Conservation (phyloP, 1,140 invertebrate genomes). For the Glossosoma conforme region DNA sequence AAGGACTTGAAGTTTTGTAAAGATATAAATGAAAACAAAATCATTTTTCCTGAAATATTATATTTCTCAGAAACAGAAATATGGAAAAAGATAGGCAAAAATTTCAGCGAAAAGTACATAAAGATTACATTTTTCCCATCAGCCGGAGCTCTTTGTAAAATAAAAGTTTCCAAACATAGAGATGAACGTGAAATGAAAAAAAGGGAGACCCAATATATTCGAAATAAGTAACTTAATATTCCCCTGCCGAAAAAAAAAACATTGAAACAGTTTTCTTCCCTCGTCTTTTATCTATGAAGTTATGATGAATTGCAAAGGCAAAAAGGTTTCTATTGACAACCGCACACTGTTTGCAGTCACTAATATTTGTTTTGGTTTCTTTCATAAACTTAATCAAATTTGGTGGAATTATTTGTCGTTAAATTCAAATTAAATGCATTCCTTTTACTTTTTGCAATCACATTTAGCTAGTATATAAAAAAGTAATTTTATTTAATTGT, state of each 20-base stretch:
- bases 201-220: constrained; percentile 7
- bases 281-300: constrained; percentile 11
- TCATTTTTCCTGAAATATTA: too few species aligned
- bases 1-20: too few species aligned
- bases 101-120: constrained; percentile 3
- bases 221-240: constrained; percentile 16
- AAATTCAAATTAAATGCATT: too few species aligned
- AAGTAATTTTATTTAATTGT: too few species aligned
- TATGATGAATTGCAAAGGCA: constrained; percentile 15
- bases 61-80: too few species aligned
- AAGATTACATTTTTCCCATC: constrained; percentile 7
- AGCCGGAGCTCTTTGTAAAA: background rate
- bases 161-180: constrained; percentile 12
- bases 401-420: constrained; percentile 10
- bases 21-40: too few species aligned
- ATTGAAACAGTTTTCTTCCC: constrained; percentile 3
- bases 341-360: background rate
- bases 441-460: too few species aligned
- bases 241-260: background rate
- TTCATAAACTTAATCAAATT: constrained; percentile 20
- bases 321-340: constrained; percentile 4
- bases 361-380: constrained; percentile 4
- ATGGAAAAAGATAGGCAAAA: too few species aligned
- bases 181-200: constrained; percentile 8
- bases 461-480: too few species aligned